Conservation (phyloP, 2,797 vertebrate genomes). For the Cossypha heuglini region DNA sequence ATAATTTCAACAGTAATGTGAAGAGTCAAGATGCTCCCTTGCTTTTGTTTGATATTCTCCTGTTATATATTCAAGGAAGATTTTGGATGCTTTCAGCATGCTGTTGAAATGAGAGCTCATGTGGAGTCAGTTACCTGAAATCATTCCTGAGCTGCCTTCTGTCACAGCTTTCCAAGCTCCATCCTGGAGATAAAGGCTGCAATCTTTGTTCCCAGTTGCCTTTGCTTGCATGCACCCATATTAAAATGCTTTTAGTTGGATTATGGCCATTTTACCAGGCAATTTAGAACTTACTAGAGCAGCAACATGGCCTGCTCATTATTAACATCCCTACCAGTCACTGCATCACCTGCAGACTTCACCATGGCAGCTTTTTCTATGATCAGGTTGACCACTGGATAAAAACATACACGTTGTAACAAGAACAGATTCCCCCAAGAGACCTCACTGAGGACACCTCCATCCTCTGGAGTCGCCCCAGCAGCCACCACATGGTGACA, state of each 20-base stretch:
- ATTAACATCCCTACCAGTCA: background rate
- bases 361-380: background rate
- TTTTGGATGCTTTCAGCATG: background rate
- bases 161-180: background rate
- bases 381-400: background rate
- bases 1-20: background rate
- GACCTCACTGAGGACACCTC: background rate
- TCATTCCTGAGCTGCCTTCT: background rate
- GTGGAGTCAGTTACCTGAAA: constrained; percentile 7
- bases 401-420: background rate
- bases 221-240: background rate
- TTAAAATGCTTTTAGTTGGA: background rate
- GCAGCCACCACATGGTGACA: background rate
- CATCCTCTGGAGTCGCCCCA: background rate
- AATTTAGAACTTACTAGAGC: background rate
- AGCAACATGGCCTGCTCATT: background rate
- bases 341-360: background rate
- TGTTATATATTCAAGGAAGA: constrained; percentile 14
- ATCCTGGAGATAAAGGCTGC: background rate
- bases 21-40: background rate
- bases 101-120: constrained; percentile 11
- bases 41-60: background rate
- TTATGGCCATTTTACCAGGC: background rate
- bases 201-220: background rate
- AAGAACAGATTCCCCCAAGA: background rate